Evolutionary conservation across 1,140 invertebrate species (phyloP).

Genomic region (Physella acuta): DNA sequence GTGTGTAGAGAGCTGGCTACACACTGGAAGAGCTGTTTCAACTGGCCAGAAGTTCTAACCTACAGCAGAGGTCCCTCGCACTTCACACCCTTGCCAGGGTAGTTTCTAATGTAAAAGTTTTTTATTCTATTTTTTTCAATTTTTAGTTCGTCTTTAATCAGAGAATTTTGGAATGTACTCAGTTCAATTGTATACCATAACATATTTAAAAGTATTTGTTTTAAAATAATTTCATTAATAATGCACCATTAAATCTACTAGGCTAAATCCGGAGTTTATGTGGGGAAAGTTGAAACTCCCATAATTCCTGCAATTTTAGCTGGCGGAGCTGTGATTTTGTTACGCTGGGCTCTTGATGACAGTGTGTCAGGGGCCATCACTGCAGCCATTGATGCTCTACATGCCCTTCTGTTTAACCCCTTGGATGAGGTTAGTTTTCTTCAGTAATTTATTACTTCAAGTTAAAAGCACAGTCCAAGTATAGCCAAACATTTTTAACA

Average conservation of each 20-base stretch:
- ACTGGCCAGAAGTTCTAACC: constrained; percentile 68
- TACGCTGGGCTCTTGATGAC: constrained; percentile 85
- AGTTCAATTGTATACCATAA: too few relatives aligned
- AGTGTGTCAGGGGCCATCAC: constrained; percentile 72
- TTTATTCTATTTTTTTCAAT: too few relatives aligned
- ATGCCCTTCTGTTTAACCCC: constrained; percentile 73
- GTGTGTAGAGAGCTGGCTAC: constrained; percentile 71
- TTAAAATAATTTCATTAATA: not conserved
- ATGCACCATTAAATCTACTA: constrained; percentile 21
- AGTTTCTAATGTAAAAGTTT: constrained; percentile 56
- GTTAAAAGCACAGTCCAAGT: too few relatives aligned
- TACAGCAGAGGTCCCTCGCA: constrained; percentile 79
- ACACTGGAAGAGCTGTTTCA: constrained; percentile 82
- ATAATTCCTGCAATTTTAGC: constrained; percentile 64
- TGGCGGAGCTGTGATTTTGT: constrained; percentile 73
- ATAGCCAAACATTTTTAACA: too few relatives aligned
- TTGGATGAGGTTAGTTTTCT: constrained; percentile 71
- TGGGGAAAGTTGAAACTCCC: constrained; percentile 57
- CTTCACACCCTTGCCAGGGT: constrained; percentile 78
- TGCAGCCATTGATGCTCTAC: constrained; percentile 72
- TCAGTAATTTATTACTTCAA: too few relatives aligned
- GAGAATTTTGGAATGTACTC: too few relatives aligned
- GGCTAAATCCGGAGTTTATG: constrained; percentile 63
- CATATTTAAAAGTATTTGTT: too few relatives aligned
- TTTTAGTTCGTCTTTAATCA: too few relatives aligned